Evolutionary conservation across 2,888 invertebrate genomes (phyloP).

Genomic region (Iphiclides podalirius): DNA sequence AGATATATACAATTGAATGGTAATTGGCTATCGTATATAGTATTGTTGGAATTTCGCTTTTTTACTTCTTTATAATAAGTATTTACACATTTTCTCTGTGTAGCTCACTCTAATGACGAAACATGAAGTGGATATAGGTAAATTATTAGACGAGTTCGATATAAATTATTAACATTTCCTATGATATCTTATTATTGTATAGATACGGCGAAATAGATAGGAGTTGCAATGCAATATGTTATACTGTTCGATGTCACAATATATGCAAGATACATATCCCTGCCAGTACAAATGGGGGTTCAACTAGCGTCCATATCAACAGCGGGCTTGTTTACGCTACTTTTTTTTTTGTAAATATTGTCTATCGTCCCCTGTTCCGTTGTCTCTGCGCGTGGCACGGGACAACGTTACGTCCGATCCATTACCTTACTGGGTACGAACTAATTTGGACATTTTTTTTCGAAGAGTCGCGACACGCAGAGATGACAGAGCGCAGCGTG

Average conservation of each 20-base stretch:
- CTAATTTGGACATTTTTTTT: too few species aligned
- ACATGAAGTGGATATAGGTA: constrained; percentile 40
- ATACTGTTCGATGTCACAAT: constrained; percentile 19
- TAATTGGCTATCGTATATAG: constrained; percentile 39
- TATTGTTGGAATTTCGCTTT: constrained; percentile 35
- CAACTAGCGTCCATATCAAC: constrained; percentile 55
- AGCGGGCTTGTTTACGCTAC: constrained; percentile 55
- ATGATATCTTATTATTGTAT: constrained; percentile 6
- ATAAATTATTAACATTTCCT: constrained; percentile 13
- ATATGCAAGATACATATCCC: constrained; percentile 54
- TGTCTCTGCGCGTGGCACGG: constrained; percentile 34
- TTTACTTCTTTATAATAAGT: constrained; percentile 37
- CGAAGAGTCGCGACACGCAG: neutral
- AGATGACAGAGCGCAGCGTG: constrained; percentile 30
- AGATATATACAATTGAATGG: constrained; percentile 44
- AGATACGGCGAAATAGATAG: constrained; percentile 14
- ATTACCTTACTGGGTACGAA: too few species aligned
- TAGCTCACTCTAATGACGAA: constrained; percentile 43
- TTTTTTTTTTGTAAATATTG: constrained; percentile 59
- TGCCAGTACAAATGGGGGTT: constrained; percentile 61
- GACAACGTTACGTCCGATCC: too few species aligned
- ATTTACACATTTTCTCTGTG: constrained; percentile 38
- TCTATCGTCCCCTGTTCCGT: constrained; percentile 29
- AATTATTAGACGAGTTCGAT: constrained; percentile 8
- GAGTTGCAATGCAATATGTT: constrained; percentile 29